Evolutionary conservation across 2,113 vertebrate genomes (phyloP).

Genomic region (Menura novaehollandiae): DNA sequence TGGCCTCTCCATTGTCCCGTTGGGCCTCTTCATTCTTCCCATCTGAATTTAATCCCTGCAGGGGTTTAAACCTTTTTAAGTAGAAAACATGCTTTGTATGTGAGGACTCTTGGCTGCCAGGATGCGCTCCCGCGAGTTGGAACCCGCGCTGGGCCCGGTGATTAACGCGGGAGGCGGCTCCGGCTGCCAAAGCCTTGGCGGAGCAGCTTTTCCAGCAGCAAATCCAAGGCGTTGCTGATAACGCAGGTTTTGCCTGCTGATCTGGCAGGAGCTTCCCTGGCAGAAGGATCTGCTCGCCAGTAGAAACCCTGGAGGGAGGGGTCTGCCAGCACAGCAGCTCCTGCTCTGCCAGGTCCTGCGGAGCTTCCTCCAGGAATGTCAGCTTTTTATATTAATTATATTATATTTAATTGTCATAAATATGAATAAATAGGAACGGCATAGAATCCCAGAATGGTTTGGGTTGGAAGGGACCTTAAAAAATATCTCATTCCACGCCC

Average conservation of each 20-base stretch:
- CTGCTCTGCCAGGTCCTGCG: neutral
- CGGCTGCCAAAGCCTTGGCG: neutral
- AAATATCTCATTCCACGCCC: fast-evolving
- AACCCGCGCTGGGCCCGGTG: neutral
- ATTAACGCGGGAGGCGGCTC: neutral
- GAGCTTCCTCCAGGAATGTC: neutral
- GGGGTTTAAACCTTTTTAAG: neutral
- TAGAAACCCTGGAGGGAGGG: fast-evolving
- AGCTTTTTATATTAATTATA: neutral
- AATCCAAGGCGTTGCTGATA: neutral
- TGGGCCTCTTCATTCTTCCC: neutral
- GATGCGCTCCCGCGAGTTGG: fast-evolving
- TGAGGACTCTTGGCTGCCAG: neutral
- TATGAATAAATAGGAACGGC: neutral
- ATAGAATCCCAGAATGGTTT: neutral
- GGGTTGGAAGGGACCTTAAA: neutral
- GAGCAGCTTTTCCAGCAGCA: neutral
- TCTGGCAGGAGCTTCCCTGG: neutral
- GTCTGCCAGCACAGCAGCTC: neutral
- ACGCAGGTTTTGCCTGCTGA: neutral
- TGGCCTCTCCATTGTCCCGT: fast-evolving
- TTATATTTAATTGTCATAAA: neutral
- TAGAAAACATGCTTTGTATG: fast-evolving
- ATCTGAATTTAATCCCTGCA: neutral
- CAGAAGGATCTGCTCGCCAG: neutral